phyloP scores from a whole-genome alignment of 2,113 vertebrate genomes.

The Lates calcarifer region DNA sequence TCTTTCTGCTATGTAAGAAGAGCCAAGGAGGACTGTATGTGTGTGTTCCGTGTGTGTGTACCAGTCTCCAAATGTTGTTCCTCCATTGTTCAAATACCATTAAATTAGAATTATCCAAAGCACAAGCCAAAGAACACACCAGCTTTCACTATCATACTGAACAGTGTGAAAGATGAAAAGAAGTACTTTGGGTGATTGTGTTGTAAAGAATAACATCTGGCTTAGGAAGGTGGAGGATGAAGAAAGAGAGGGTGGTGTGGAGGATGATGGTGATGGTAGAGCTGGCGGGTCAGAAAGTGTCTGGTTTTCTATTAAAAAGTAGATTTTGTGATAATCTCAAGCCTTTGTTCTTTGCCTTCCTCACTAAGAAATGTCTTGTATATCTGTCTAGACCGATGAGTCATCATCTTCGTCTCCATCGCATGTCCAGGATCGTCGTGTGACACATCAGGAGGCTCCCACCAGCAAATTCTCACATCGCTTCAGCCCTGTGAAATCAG shows the following conservation, averaged over 20 bases:
- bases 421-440: slow-evolving; percentile 6
- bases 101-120: slow-evolving; percentile 21
- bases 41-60: background rate
- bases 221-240: background rate
- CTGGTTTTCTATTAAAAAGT: slow-evolving; percentile 20
- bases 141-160: slow-evolving; percentile 24
- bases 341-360: slow-evolving; percentile 27
- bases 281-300: slow-evolving; percentile 18
- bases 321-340: background rate
- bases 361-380: background rate
- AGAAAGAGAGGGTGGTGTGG: slow-evolving; percentile 2
- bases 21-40: no score
- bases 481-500: slow-evolving; percentile 7
- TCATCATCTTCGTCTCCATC: slow-evolving; percentile 38
- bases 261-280: background rate
- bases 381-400: slow-evolving; percentile 34
- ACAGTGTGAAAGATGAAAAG: slow-evolving; percentile 33
- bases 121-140: slow-evolving; percentile 31
- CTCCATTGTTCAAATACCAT: slow-evolving; percentile 23
- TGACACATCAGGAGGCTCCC: slow-evolving; percentile 29
- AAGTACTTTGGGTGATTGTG: slow-evolving; percentile 14
- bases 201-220: slow-evolving; percentile 46
- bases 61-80: background rate
- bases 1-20: background rate
- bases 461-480: slow-evolving; percentile 30